phyloP scores from a whole-genome alignment of 2,888 invertebrate species.

The Lasioglossum calceatum region DNA sequence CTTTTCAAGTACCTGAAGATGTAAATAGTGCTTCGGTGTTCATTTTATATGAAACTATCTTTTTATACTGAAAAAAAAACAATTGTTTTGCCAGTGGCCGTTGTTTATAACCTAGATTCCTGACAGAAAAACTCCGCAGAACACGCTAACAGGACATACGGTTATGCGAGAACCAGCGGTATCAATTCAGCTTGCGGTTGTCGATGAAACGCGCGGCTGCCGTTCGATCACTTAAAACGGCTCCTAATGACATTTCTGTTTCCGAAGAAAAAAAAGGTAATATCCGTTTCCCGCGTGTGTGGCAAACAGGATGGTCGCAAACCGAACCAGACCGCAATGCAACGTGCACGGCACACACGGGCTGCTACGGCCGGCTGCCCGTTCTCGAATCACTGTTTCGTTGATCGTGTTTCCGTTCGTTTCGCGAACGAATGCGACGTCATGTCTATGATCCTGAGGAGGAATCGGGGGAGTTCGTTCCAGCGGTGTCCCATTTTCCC shows the following conservation, averaged over 20 bases:
- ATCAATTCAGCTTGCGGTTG: not conserved
- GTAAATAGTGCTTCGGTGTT: too few relatives aligned
- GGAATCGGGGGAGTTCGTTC: slow-evolving; percentile 28
- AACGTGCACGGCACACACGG: not conserved
- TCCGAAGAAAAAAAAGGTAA: slow-evolving; percentile 21
- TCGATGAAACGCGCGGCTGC: not conserved
- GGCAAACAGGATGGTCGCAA: not conserved
- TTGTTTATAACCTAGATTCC: not conserved
- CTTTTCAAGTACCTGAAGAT: too few relatives aligned
- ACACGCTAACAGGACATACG: not conserved
- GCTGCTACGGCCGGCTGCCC: not conserved
- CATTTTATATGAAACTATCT: too few relatives aligned
- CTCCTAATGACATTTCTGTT: slow-evolving; percentile 38
- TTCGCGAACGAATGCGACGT: slow-evolving; percentile 30
- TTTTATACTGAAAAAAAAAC: too few relatives aligned
- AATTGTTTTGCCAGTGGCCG: not conserved
- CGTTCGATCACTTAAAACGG: slow-evolving; percentile 22
- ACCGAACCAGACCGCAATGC: not conserved
- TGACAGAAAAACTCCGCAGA: not conserved
- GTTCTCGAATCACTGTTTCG: slow-evolving; percentile 40
- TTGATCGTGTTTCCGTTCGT: slow-evolving; percentile 35
- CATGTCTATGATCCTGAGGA: slow-evolving; percentile 29
- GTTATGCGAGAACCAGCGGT: too few relatives aligned
- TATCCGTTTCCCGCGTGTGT: slow-evolving; percentile 21
- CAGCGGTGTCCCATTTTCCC: slow-evolving; percentile 42